These are phyloP conservation scores for Hipparchia semele DNA, from an alignment of 2,888 invertebrate species.

Conservation along the genomic window DNA sequence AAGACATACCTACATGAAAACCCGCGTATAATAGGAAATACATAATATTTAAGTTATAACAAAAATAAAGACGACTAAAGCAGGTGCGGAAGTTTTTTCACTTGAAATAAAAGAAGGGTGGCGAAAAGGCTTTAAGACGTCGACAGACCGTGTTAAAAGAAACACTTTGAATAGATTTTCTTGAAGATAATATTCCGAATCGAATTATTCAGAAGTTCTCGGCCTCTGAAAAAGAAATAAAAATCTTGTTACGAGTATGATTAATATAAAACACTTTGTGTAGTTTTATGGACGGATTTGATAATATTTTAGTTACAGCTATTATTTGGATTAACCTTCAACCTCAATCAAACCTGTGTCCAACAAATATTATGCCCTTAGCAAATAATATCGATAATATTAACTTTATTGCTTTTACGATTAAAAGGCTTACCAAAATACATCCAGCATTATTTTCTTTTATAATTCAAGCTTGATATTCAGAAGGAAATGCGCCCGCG, in stretches of 20 bases:
- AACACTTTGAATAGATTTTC: background rate
- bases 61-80: background rate
- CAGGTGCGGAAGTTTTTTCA: background rate
- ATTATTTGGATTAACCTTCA: no score
- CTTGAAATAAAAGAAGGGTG: background rate
- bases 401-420: background rate
- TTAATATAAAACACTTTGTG: no score
- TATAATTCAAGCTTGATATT: background rate
- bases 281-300: no score
- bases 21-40: no score
- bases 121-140: background rate
- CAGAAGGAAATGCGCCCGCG: background rate
- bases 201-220: background rate
- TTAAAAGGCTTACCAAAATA: background rate
- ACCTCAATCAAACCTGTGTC: no score
- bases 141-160: constrained; percentile 5
- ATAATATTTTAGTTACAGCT: no score
- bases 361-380: no score
- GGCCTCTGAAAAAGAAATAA: background rate
- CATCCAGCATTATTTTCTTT: background rate
- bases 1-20: no score
- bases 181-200: background rate
- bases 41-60: no score
- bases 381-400: no score
- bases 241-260: background rate